A percentile compares a stretch with the other conserved stretches of the same genome.
Conservation (phyloP, 2,113 vertebrate genomes). For the Nyctereutes procyonoides region DNA sequence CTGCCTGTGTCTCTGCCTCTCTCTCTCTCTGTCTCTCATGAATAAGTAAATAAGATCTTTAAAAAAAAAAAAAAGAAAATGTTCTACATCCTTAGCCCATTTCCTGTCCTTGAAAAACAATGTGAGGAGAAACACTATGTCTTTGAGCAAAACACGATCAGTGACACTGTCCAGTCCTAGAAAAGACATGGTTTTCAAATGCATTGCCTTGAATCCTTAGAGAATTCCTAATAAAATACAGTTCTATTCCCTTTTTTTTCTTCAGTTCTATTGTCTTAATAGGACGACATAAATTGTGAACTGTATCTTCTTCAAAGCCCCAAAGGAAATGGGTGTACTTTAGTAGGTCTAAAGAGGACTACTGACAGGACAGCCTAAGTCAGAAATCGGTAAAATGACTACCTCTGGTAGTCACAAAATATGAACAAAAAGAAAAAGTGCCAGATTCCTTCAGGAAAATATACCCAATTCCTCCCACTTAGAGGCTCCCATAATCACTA, state of each 20-base stretch:
- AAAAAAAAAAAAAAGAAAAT: not conserved
- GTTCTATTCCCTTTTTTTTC: not conserved
- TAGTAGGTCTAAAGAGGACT: not conserved
- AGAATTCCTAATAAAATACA: not conserved
- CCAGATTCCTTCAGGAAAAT: not conserved
- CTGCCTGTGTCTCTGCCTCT: too few relatives aligned
- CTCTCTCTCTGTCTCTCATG: too few relatives aligned
- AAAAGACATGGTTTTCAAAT: conserved; percentile 1
- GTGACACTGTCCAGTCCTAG: not conserved
- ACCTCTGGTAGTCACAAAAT: conserved; percentile 2
- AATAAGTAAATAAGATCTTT: too few relatives aligned
- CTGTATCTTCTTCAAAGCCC: not conserved
- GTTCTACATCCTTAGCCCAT: not conserved
- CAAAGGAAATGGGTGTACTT: not conserved
- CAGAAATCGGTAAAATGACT: not conserved
- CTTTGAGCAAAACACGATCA: not conserved
- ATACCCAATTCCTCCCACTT: not conserved
- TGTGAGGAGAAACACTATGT: not conserved
- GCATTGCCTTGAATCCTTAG: not conserved
- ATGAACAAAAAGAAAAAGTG: not conserved
- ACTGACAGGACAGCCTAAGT: not conserved
- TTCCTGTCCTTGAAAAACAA: conserved; percentile 13
- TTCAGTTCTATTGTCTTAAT: not conserved
- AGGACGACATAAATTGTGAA: not conserved
- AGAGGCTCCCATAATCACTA: not conserved